Evolutionary conservation across 2,113 vertebrate genomes (phyloP).

Genomic region (Labeo catla): DNA sequence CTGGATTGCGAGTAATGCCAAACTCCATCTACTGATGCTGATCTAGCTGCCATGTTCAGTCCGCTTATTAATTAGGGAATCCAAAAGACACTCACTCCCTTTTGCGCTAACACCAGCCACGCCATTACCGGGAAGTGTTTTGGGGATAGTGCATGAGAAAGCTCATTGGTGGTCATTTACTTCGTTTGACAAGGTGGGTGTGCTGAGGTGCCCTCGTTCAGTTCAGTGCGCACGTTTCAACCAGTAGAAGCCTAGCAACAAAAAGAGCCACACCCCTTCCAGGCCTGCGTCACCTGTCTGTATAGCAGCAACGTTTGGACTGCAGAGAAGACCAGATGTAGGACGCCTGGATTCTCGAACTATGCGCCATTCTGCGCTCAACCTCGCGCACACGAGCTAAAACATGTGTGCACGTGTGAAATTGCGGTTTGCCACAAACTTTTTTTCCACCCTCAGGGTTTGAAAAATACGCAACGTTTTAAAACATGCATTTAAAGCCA

Average conservation of each 20-base stretch:
- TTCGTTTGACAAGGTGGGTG: conserved; percentile 98
- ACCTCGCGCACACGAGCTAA: neutral
- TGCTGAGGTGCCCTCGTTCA: conserved; percentile 69
- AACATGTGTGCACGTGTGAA: neutral
- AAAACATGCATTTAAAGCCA: neutral
- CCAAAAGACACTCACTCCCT: conserved; percentile 84
- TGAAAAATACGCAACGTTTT: neutral
- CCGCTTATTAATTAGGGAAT: conserved; percentile 80
- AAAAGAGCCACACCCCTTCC: conserved; percentile 25
- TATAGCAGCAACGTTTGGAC: neutral
- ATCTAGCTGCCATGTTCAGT: conserved; percentile 33
- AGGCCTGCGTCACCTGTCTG: neutral
- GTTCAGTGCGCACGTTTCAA: neutral
- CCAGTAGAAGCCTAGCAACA: conserved; percentile 13
- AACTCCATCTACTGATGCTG: conserved; percentile 74
- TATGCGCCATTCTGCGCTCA: neutral
- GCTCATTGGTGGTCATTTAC: conserved; percentile 99
- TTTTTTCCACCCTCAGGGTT: neutral
- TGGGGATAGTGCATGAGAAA: conserved; percentile 83
- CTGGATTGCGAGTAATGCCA: neutral
- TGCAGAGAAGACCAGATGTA: conserved; percentile 7
- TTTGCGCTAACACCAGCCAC: conserved; percentile 89
- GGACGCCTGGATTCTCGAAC: neutral
- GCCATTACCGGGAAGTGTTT: conserved; percentile 95
- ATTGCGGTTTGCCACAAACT: neutral